Base-by-base conservation (phyloP, 1,140 invertebrate genomes). In the Bombus picipes region DNA sequence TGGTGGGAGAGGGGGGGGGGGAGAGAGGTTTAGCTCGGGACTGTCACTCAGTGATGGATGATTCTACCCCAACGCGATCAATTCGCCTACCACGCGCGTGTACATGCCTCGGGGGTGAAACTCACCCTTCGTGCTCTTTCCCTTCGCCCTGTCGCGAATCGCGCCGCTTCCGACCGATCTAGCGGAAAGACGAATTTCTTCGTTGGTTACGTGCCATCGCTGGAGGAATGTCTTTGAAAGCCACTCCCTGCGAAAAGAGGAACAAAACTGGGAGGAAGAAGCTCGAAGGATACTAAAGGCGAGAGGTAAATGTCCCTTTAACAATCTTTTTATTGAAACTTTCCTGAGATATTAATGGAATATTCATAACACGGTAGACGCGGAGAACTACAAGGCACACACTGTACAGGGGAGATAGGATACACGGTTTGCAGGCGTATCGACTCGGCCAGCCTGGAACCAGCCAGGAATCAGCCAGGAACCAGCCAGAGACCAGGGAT, bases 11-110 rank as follows among this genome's bases (percentile, higher is more conserved):
- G 0, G 8, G 57, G 6, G 25, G 3, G 57, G 25, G 88, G 6
- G 25, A 0, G 57, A 10, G 88, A 79, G 91, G 92, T 15, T 89
- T 93, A 91, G 93, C 92, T 94, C 91, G 85, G 91, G 87, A 92
- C 94, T 94, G 94, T 95, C 94, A 94, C 94, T 93, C 90, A 89
- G 93, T 94, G 94, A 94, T 95, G 94, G 94, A 95, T 95, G 94
- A 95, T 93, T 95, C 93, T 94, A 92, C 92, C 94, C 91, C 91
- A 91, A 92, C 92, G 87, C 94, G 94, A 95, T 95, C 94, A 95
- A 95, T 95, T 95, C 94, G 94, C 93, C 92, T 92, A 91, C 92
- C 87, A 79, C 57, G 85, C 57, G 85, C 84, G 89, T 85, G 90
- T 86, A 91, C 90, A 87, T 87, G 89, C 90, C 87, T 86, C 87